Base-by-base conservation (phyloP, 2,113 vertebrate species). In the Gadus macrocephalus region DNA sequence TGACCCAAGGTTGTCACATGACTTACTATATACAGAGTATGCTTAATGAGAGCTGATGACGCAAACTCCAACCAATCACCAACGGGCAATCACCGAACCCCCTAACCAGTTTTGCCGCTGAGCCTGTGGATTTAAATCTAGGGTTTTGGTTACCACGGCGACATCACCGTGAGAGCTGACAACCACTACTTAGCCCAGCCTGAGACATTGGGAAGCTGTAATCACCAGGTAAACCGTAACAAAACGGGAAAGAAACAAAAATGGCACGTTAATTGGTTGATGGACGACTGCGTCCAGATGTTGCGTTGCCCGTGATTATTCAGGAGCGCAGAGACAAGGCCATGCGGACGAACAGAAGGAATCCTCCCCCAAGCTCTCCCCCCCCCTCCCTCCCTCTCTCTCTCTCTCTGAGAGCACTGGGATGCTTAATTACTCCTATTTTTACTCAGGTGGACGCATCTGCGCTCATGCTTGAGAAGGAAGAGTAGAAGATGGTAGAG, bases 231-330 rank as follows among this genome's bases (percentile, higher is more conserved):
- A 69, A 81, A 80, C 65, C 6, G 4, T 35, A 35, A 35, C 31
- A 3, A 35, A 83, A 72, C 75, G 82, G 64, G 77, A 66, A 25
- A 73, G 69, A 73, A 55, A 73, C 55, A 75, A 74, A 59, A 56
- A 76, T 69, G n/a, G 42, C 12, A 2, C 42, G 2, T 49, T 49
- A 81, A 66, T 78, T 27, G 55, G 8, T 64, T 38, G 75, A 20
- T 25, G 82, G 71, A 76, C 19, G 71, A 56, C 72, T 77, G 86
- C 62, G 1, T 78, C 84, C 86, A 89, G 86, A 88, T 88, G 84
- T 74, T 82, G 72, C 66, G n/a, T 72, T 16, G 74, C 73, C 68
- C 66, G 63, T 72, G 15, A 70, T 27, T 60, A 38, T 68, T 65
- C 22, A n/a, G 68, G 28, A 63, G 55, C 55, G n/a, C n/a, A 11